A percentile compares a stretch with the other conserved stretches of the same genome.
Evolutionary conservation across 2,113 vertebrate genomes (phyloP).

Genomic region (Aviceda subcristata): DNA sequence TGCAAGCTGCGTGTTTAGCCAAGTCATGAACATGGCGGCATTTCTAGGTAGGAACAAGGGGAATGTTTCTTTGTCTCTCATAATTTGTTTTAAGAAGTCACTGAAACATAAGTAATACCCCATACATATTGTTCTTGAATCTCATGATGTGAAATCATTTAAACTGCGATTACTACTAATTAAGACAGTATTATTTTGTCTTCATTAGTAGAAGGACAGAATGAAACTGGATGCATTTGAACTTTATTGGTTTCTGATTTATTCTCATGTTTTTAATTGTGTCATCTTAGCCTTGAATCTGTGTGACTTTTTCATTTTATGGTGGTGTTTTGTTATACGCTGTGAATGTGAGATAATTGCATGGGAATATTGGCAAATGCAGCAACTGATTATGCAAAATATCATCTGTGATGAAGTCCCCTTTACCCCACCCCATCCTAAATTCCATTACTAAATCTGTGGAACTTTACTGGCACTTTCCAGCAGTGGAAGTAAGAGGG

Average conservation of each 20-base stretch:
- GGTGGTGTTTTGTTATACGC: neutral
- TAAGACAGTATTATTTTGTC: neutral
- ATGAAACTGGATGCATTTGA: neutral
- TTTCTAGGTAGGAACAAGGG: conserved; percentile 82
- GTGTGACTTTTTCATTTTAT: neutral
- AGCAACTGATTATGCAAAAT: neutral
- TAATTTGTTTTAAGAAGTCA: neutral
- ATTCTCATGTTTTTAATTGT: neutral
- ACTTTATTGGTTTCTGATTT: neutral
- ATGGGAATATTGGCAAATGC: neutral
- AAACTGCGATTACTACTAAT: neutral
- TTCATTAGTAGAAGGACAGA: neutral
- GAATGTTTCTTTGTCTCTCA: neutral
- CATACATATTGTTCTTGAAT: neutral
- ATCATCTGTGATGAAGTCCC: neutral
- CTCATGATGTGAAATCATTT: neutral
- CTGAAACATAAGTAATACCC: neutral
- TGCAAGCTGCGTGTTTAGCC: conserved; percentile 91
- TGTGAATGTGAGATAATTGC: neutral
- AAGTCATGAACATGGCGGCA: conserved; percentile 90
- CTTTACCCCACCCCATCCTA: neutral
- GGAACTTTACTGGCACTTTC: neutral
- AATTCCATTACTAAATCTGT: neutral
- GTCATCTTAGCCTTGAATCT: neutral
- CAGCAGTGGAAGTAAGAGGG: neutral